Evolutionary conservation across 2,888 invertebrate genomes (phyloP).

Genomic region (Esperia sulphurella): DNA sequence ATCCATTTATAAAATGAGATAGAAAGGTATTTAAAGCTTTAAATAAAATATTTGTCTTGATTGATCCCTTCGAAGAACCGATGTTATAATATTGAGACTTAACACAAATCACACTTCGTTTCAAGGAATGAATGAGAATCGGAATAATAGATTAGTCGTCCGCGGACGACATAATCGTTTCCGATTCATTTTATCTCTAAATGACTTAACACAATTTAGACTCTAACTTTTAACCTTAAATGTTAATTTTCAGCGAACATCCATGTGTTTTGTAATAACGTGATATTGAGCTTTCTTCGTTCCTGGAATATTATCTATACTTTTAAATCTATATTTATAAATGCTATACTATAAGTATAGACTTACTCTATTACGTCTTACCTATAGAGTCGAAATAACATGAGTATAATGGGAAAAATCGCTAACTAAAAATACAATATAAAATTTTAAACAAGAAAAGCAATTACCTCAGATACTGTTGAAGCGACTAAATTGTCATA

Average conservation of each 20-base stretch:
- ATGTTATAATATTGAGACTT: not conserved
- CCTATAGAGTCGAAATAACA: too few relatives aligned
- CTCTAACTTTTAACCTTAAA: not conserved
- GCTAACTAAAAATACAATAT: too few relatives aligned
- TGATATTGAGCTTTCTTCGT: too few relatives aligned
- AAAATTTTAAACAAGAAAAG: too few relatives aligned
- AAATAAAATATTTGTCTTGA: not conserved
- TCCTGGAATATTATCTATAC: too few relatives aligned
- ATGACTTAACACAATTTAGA: not conserved
- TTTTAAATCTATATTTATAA: too few relatives aligned
- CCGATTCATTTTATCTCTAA: not conserved
- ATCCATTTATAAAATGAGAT: not conserved
- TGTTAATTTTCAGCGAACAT: not conserved
- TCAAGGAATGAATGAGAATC: not conserved
- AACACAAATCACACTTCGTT: not conserved
- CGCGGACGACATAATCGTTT: not conserved
- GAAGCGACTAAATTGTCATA: too few relatives aligned
- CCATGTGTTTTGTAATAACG: too few relatives aligned
- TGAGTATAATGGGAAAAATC: too few relatives aligned
- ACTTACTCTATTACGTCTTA: too few relatives aligned
- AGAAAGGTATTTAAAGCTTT: not conserved
- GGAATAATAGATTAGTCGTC: not conserved
- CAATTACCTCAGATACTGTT: too few relatives aligned
- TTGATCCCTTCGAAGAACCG: conserved; percentile 8
- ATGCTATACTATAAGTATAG: too few relatives aligned